These are phyloP conservation scores for Gymnogyps californianus DNA, from an alignment of 2,113 vertebrate genomes.

Conservation along the genomic window DNA sequence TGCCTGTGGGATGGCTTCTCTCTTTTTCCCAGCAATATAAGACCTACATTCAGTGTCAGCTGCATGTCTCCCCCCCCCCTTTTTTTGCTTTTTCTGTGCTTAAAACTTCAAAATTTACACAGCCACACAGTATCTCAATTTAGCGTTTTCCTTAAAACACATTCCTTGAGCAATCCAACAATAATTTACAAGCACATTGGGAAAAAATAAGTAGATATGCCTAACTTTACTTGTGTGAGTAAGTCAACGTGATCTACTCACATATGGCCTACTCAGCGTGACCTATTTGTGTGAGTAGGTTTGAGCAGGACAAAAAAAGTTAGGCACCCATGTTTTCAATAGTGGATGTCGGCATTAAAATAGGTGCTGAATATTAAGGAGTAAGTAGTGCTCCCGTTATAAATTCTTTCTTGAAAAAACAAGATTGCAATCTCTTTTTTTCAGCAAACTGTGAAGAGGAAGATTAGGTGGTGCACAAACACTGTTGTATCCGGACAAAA, in stretches of 20 bases:
- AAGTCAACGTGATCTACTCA: background rate
- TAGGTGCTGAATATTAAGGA: background rate
- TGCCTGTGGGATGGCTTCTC: background rate
- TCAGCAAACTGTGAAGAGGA: background rate
- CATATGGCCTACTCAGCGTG: background rate
- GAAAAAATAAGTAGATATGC: background rate
- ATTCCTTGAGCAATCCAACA: background rate
- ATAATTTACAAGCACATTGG: background rate
- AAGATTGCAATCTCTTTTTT: background rate
- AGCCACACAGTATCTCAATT: background rate
- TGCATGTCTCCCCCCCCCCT: no score
- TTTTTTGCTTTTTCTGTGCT: background rate
- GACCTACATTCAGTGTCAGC: background rate
- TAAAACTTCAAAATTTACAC: background rate
- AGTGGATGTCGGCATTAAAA: background rate
- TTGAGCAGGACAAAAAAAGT: background rate
- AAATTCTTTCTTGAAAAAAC: background rate
- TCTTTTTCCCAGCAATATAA: background rate
- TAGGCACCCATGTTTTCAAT: background rate
- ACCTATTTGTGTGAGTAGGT: background rate
- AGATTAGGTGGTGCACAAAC: background rate
- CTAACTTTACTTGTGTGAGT: background rate
- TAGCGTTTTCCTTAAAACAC: background rate
- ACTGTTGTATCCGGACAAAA: background rate
- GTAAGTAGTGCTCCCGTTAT: background rate